phyloP scores from a whole-genome alignment of 1,140 invertebrate species.

The Ericerus pela region DNA sequence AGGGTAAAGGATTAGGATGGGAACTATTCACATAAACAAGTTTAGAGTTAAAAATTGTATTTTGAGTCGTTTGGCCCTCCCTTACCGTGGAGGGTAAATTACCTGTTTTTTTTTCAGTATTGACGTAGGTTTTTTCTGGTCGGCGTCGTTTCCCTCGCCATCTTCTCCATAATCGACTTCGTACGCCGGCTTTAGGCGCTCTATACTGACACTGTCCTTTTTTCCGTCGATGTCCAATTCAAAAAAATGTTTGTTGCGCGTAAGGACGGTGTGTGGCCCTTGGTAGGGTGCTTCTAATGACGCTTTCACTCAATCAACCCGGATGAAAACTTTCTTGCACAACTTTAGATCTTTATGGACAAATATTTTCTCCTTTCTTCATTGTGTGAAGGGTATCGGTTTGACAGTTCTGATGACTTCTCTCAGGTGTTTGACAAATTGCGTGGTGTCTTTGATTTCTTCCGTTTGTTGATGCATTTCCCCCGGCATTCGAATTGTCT shows the following conservation, averaged over 20 bases:
- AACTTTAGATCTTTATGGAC: slow-evolving; percentile 18
- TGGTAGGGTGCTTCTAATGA: slow-evolving; percentile 16
- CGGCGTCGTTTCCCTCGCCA: background rate
- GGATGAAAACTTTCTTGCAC: slow-evolving; percentile 21
- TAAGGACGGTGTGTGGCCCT: slow-evolving; percentile 19
- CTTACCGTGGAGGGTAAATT: too few relatives aligned
- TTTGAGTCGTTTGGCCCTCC: too few relatives aligned
- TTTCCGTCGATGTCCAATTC: slow-evolving; percentile 10
- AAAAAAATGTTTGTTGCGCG: slow-evolving; percentile 14
- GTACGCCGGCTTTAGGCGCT: slow-evolving; percentile 22
- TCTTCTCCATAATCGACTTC: background rate
- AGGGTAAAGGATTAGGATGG: too few relatives aligned
- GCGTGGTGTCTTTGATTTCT: background rate
- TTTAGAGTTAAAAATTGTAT: too few relatives aligned
- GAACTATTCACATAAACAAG: too few relatives aligned
- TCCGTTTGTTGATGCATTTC: slow-evolving; percentile 25
- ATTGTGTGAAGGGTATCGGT: background rate
- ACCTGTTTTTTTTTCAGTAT: too few relatives aligned
- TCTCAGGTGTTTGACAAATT: background rate
- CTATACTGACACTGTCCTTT: slow-evolving; percentile 14
- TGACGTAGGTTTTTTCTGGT: too few relatives aligned
- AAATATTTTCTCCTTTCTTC: slow-evolving; percentile 13
- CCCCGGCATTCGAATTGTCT: slow-evolving; percentile 26
- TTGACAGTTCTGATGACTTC: background rate
- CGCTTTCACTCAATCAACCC: slow-evolving; percentile 13